Conservation (phyloP, 2,113 vertebrate species). For the Kryptolebias marmoratus region DNA sequence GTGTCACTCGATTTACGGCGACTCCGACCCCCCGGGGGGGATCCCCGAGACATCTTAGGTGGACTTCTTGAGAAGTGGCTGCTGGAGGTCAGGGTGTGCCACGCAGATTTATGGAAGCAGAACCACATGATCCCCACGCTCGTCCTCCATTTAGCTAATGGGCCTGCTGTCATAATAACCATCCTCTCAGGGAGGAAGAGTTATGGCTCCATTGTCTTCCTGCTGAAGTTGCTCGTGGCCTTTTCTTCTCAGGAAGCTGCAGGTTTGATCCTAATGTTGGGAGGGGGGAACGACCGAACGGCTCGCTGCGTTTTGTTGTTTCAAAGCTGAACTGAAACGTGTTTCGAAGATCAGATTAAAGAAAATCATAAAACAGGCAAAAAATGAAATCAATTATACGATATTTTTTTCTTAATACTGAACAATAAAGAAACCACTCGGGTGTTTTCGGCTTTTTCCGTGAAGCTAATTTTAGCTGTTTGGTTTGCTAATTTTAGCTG, state of each 20-base stretch:
- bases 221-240: slow-evolving; percentile 45
- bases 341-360: too few species aligned
- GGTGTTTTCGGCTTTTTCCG: too few species aligned
- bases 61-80: slow-evolving; percentile 42
- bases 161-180: slow-evolving; percentile 56
- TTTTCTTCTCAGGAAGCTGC: slow-evolving; percentile 42
- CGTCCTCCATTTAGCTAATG: slow-evolving; percentile 70
- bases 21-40: slow-evolving; percentile 47
- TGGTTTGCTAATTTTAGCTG: too few species aligned
- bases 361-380: too few species aligned
- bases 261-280: slow-evolving; percentile 13
- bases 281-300: neutral
- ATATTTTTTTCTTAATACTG: too few species aligned
- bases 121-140: slow-evolving; percentile 49
- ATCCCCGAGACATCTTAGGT: slow-evolving; percentile 56
- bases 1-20: slow-evolving; percentile 65
- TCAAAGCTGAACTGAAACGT: too few species aligned
- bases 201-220: slow-evolving; percentile 62
- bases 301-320: neutral
- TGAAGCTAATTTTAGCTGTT: too few species aligned
- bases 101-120: slow-evolving; percentile 62
- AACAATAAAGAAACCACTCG: too few species aligned
- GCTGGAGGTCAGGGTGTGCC: slow-evolving; percentile 63
- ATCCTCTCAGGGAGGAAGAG: slow-evolving; percentile 55
- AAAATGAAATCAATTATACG: too few species aligned